Evolutionary conservation across 2,888 invertebrate genomes (phyloP).

Genomic region (Helobdella robusta): DNA sequence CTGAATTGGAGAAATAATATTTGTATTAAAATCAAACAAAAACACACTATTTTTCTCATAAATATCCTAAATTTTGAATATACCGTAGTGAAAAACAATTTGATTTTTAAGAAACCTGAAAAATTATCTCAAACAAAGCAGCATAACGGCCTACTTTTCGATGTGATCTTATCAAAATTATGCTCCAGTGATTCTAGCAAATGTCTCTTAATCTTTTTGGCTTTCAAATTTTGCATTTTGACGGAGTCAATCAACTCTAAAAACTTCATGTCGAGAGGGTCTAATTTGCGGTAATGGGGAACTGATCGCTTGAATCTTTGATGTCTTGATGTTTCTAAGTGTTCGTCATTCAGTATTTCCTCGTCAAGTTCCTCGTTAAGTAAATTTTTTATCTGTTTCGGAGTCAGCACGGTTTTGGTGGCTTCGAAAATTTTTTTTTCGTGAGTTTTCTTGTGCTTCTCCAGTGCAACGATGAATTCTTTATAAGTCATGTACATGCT

Average conservation of each 20-base stretch:
- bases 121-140: too few relatives aligned
- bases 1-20: too few relatives aligned
- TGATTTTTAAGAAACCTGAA: too few relatives aligned
- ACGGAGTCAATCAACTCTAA: conserved; percentile 12
- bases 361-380: conserved; percentile 8
- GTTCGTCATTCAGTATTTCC: neutral
- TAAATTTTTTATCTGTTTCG: neutral
- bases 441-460: conserved; percentile 7
- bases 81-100: too few relatives aligned
- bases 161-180: neutral
- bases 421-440: neutral
- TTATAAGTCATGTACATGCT: neutral
- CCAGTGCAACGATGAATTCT: conserved; percentile 5
- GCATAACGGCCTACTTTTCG: too few relatives aligned
- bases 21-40: too few relatives aligned
- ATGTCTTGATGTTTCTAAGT: conserved; percentile 4
- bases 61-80: too few relatives aligned
- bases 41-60: too few relatives aligned
- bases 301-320: conserved; percentile 7
- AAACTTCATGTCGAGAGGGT: conserved; percentile 8
- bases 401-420: conserved; percentile 8
- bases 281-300: neutral
- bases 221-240: conserved; percentile 11
- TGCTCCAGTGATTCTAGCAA: neutral
- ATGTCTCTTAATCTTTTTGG: conserved; percentile 14